Base-by-base conservation (phyloP, 2,888 invertebrate genomes). In the Synanthedon andrenaeformis region DNA sequence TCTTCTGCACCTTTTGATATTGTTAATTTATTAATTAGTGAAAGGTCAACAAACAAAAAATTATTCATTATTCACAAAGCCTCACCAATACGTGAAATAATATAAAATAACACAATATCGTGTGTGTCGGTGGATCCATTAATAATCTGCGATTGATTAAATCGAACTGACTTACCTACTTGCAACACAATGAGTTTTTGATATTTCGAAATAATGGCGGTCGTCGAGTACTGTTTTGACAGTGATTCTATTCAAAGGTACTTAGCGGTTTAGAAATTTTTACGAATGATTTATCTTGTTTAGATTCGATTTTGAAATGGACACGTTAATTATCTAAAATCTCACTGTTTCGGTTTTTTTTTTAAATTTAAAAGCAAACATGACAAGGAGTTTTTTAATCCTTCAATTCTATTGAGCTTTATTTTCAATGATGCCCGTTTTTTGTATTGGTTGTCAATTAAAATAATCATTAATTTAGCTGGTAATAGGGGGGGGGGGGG, bases 91-190 rank as follows among this genome's bases (percentile, higher is more conserved):
- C 52, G 52, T 45, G 28, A 52, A 45, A 17, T 52, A 52, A 42
- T 52, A 52, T 42, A n/a, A 53, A 53, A 53, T 53, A 53, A 53
- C 53, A 48, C n/a, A 11, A 52, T 48, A 48, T 48, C 13, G 45
- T 49, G 17, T 48, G 23, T 17, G 11, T 2, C 49, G 12, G 50
- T 35, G 49, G 54, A 64, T 65, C 69, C 69, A 77, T 77, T 74
- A 76, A 77, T 76, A 76, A 76, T 67, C 66, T 58, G 63, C 72
- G 67, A 70, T 72, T 74, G 76, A 75, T 76, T 74, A 70, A 72
- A 74, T 73, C 70, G 66, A 67, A 71, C 76, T 67, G 67, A 66
- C 67, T 59, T 59, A 64, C 63, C 59, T 58, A 56, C 62, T 70
- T 70, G 61, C 59, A 61, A 67, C 65, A 75, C 67, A 74, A 70